Conservation (phyloP, 2,888 invertebrate species). For the Osedax frankpressi region DNA sequence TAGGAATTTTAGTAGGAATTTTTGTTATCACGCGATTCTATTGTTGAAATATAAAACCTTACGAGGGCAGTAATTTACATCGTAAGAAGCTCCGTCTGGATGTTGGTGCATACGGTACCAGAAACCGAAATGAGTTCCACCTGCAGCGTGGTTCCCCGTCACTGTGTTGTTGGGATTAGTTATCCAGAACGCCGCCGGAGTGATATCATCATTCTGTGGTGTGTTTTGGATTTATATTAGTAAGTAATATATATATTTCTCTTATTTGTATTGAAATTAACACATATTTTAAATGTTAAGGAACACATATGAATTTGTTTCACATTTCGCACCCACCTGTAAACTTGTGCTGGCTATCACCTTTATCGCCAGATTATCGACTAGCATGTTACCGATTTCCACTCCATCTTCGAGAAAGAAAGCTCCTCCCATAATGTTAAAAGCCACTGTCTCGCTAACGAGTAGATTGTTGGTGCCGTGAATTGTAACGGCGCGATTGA, state of each 20-base stretch:
- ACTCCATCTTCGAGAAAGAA: slow-evolving; percentile 30
- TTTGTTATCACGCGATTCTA: too few relatives aligned
- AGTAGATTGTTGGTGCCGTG: slow-evolving; percentile 26
- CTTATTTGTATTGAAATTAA: too few relatives aligned
- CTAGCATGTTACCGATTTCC: slow-evolving; percentile 27
- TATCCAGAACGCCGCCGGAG: slow-evolving; percentile 29
- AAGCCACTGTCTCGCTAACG: slow-evolving; percentile 26
- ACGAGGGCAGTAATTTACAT: slow-evolving; percentile 26
- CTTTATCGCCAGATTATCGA: slow-evolving; percentile 27
- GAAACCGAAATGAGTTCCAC: slow-evolving; percentile 31
- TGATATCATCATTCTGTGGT: slow-evolving; percentile 30
- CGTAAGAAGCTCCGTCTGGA: slow-evolving; percentile 29
- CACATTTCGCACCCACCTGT: slow-evolving; percentile 15
- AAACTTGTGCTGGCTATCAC: slow-evolving; percentile 27
- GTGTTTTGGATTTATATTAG: too few relatives aligned
- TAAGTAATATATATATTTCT: too few relatives aligned
- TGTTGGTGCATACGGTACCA: slow-evolving; percentile 30
- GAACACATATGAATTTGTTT: too few relatives aligned
- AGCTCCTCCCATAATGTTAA: slow-evolving; percentile 30
- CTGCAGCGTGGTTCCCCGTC: slow-evolving; percentile 27
- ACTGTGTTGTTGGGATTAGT: slow-evolving; percentile 30
- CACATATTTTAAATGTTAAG: too few relatives aligned
- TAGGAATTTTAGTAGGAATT: too few relatives aligned
- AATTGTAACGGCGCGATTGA: slow-evolving; percentile 30
- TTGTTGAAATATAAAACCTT: too few relatives aligned